Evolutionary conservation across 64 coral and sea anemone genomes (phyloP), one percentile per base, ranked within the genome.

Genomic region (Hydrozoanthus tunicans): DNA sequence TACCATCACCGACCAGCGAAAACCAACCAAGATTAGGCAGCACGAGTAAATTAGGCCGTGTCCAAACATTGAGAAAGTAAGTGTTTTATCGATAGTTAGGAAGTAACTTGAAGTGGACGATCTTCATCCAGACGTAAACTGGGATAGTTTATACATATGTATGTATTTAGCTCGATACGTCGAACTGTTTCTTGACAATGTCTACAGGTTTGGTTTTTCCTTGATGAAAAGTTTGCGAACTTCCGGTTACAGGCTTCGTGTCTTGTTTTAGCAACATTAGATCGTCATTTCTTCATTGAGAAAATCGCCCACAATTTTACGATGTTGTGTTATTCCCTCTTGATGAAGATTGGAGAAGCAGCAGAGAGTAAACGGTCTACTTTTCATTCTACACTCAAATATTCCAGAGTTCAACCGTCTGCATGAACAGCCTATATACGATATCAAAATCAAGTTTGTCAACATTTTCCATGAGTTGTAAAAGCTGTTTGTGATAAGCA

Each of bases 231-330:
- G 26, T 73, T 70, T 75, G 23, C 84, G 84, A 73, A 88, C 84
- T 75, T 88, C 84, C 84, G 84, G 84, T 88, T 75, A 88, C 69
- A 61, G 68, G 54, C 7, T 74, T 74, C 74, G 12, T 88, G 59
- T 70, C 60, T 82, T 58, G 84, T 88, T 74, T 75, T 60, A 13
- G 70, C 32, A 58, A 74, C 56, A 60, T 43, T 17, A 73, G 56
- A 74, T 73, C 70, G 56, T 88, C 84, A 88, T 88, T 86, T 88
- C 68, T n/a, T 14, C 67, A 58, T 88, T 73, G 53, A 88, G 57
- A 20, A 73, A 6, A 9, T 86, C 65, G 32, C 25, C 79, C 79
- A 20, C 79, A 81, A 53, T 1, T 51, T 43, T 82, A 61, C 59
- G 59, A 23, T 86, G 52, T 10, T n/a, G 13, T 57, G 65, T 14